Evolutionary conservation across 2,888 invertebrate species (phyloP).

Genomic region (Prosopocoilus inquinatus): DNA sequence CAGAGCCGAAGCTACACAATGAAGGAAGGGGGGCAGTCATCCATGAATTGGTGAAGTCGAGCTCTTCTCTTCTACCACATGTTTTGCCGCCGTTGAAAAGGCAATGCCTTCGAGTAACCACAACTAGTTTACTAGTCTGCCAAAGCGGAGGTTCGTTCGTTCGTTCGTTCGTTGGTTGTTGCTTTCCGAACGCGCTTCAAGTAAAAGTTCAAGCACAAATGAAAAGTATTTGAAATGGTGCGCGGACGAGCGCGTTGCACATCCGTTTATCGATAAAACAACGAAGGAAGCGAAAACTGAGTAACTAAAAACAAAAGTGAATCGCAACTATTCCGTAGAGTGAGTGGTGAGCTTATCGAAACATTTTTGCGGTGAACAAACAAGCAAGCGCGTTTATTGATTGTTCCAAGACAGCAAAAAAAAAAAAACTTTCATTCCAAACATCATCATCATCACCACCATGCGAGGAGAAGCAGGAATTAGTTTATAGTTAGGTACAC

Average conservation of each 20-base stretch:
- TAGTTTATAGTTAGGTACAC: too few relatives aligned
- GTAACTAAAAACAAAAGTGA: neutral
- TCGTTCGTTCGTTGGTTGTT: too few relatives aligned
- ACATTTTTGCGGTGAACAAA: too few relatives aligned
- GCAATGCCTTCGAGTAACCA: constrained; percentile 33
- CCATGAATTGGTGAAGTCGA: constrained; percentile 31
- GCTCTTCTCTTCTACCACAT: constrained; percentile 32
- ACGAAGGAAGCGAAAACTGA: neutral
- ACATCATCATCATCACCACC: too few relatives aligned
- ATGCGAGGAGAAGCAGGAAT: too few relatives aligned
- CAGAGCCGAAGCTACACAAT: constrained; percentile 22
- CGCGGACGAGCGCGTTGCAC: neutral
- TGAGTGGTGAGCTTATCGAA: too few relatives aligned
- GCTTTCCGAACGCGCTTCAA: constrained; percentile 8
- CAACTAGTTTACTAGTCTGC: constrained; percentile 30
- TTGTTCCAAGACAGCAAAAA: too few relatives aligned
- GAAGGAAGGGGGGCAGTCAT: constrained; percentile 31
- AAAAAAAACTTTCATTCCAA: too few relatives aligned
- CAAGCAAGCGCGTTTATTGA: too few relatives aligned
- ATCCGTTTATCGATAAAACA: constrained; percentile 4
- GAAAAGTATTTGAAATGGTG: constrained; percentile 5
- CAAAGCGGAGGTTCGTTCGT: constrained; percentile 21
- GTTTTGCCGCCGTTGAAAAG: constrained; percentile 30
- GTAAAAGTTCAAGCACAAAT: constrained; percentile 4
- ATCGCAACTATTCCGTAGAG: neutral